phyloP scores from a whole-genome alignment of 2,888 invertebrate species.

The Dichetophora obliterata region DNA sequence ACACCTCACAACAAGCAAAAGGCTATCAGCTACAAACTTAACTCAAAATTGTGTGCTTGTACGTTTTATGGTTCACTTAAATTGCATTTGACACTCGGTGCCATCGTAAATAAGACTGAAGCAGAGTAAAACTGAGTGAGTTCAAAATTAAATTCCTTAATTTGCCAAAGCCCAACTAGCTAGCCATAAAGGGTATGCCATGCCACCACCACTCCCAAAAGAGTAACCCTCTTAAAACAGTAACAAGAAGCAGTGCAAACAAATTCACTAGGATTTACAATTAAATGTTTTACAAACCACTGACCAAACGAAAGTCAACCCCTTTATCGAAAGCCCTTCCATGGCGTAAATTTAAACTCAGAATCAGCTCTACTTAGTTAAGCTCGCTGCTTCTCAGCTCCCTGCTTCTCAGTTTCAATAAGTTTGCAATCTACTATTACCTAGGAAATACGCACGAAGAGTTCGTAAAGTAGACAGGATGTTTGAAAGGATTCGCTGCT shows the following conservation, averaged over 20 bases:
- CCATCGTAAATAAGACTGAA: neutral
- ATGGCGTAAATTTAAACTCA: neutral
- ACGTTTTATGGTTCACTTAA: constrained; percentile 8
- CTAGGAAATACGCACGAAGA: neutral
- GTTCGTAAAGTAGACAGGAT: neutral
- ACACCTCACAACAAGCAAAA: neutral
- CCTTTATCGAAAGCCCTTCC: too few species aligned
- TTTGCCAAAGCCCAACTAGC: constrained; percentile 44
- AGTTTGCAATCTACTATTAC: too few species aligned
- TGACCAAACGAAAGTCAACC: constrained; percentile 2
- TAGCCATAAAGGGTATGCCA: neutral
- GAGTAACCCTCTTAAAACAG: neutral
- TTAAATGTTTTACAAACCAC: constrained; percentile 62
- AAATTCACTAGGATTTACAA: constrained; percentile 52
- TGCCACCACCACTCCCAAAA: neutral
- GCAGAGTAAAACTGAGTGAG: neutral
- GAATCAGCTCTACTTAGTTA: neutral
- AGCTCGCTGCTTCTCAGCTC: too few species aligned
- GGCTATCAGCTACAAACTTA: neutral
- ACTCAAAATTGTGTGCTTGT: neutral
- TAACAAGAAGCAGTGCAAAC: neutral
- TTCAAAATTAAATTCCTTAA: constrained; percentile 63
- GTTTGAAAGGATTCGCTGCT: too few species aligned
- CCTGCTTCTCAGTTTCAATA: too few species aligned
- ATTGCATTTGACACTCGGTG: constrained; percentile 33